Evolutionary conservation across 2,113 vertebrate genomes (phyloP).

Genomic region (Phylloscopus trochiloides): DNA sequence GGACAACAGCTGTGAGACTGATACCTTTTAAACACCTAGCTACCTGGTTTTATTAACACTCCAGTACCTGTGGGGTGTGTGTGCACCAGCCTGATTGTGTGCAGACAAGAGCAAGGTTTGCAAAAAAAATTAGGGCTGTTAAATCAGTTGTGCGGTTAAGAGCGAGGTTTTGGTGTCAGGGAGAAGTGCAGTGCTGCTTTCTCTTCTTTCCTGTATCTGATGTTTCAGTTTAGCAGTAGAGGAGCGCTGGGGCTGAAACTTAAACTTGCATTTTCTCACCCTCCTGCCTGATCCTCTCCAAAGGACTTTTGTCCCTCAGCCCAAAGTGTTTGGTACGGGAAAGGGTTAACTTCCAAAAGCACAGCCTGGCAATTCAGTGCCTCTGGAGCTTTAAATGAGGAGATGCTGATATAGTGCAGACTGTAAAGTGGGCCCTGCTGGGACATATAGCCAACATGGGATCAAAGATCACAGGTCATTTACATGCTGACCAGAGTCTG

Average conservation of each 20-base stretch:
- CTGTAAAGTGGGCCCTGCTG: not conserved
- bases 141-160: not conserved
- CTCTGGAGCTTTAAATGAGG: not conserved
- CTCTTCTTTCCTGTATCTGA: not conserved
- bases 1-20: not conserved
- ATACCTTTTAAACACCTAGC: not conserved
- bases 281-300: not conserved
- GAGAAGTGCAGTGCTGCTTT: not conserved
- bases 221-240: not conserved
- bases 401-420: not conserved
- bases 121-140: not conserved
- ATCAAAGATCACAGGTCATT: not conserved
- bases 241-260: not conserved
- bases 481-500: not conserved
- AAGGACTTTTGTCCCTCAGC: not conserved
- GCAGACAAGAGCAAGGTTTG: not conserved
- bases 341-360: not conserved
- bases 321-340: not conserved
- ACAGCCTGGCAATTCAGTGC: not conserved
- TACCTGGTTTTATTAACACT: not conserved
- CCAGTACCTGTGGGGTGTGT: not conserved
- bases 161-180: not conserved
- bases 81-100: not conserved
- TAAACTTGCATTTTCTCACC: not conserved
- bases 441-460: not conserved